Percentiles rank a stretch among this genome's conserved stretches.
Conservation (phyloP, 2,113 vertebrate genomes). For the Tetrao urogallus region DNA sequence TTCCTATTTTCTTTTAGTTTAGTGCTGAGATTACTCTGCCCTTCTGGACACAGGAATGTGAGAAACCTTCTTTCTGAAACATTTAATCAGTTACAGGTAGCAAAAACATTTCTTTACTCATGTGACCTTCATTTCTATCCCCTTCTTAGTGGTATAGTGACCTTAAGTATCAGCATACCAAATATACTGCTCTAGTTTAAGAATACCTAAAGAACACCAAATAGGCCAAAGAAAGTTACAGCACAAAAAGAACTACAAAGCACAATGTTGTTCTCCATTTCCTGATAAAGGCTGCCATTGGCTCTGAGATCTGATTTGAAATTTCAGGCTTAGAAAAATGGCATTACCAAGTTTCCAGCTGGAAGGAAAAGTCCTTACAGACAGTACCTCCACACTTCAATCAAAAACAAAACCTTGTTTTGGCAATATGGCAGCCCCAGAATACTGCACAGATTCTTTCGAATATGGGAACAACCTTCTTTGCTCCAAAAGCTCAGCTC, state of each 20-base stretch:
- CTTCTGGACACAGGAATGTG: not conserved
- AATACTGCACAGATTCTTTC: not conserved
- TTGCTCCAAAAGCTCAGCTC: not conserved
- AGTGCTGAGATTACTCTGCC: not conserved
- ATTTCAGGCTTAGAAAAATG: not conserved
- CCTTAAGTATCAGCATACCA: fast-evolving
- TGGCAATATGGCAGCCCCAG: not conserved
- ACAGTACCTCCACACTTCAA: not conserved
- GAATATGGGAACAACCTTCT: not conserved
- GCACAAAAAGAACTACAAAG: not conserved
- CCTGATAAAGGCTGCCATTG: not conserved
- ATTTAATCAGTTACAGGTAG: not conserved
- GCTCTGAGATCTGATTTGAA: not conserved
- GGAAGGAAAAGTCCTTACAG: not conserved
- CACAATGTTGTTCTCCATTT: not conserved
- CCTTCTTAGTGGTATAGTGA: not conserved
- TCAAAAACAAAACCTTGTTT: not conserved
- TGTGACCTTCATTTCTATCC: not conserved
- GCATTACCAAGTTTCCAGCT: not conserved
- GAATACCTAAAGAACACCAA: not conserved
- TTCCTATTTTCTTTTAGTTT: not conserved
- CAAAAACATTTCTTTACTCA: not conserved
- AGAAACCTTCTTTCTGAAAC: not conserved
- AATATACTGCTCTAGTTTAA: not conserved
- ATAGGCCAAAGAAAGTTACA: not conserved